Evolutionary conservation across 2,888 invertebrate genomes (phyloP), one percentile per base, ranked within the genome.

Genomic region (Polydrusus cervinus): DNA sequence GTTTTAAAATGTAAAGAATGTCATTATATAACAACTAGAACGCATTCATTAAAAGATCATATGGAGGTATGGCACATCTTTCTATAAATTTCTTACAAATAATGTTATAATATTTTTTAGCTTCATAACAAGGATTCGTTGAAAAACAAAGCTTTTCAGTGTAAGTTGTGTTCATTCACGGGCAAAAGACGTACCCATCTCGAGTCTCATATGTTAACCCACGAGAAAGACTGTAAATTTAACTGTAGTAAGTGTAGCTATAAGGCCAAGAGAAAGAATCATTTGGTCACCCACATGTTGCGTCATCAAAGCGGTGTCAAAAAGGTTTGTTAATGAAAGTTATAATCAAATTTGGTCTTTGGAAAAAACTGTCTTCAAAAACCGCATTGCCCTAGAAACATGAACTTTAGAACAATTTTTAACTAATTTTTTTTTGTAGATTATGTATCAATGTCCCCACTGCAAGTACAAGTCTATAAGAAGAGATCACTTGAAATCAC

Each of bases 241-340:
- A 30, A 16, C n/a, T 71, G 71, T 14, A 34, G 11, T 14, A 20
- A 65, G n/a, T 71, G 71, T 13, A 18, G 13, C 30, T 71, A 71
- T 16, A 65, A 71, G 14, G 65, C 71, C 0, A 71, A 65, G 40
- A 40, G 65, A 13, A 71, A 71, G n/a, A 13, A 13, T 8, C 55
- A 65, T 47, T 65, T 71, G 30, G 38, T 45, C 1, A 71, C 53
- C n/a, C 71, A 71, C 40, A 66, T 71, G 69, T 57, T 69, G 40
- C 13, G 20, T 0, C 69, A 69, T 43, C 67, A 49, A 25, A 51
- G 18, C 14, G 38, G 40, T 8, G 47, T 43, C n/a, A 60, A 71
- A 51, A 61, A 38, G 64, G 64, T 64, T 14, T 18, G 45, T 64
- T 20, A 60, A 10, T 11, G 5, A 25, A 25, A 25, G 1, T 25